Base-by-base conservation (phyloP, 2,888 invertebrate species). In the Lomographa bimaculata region DNA sequence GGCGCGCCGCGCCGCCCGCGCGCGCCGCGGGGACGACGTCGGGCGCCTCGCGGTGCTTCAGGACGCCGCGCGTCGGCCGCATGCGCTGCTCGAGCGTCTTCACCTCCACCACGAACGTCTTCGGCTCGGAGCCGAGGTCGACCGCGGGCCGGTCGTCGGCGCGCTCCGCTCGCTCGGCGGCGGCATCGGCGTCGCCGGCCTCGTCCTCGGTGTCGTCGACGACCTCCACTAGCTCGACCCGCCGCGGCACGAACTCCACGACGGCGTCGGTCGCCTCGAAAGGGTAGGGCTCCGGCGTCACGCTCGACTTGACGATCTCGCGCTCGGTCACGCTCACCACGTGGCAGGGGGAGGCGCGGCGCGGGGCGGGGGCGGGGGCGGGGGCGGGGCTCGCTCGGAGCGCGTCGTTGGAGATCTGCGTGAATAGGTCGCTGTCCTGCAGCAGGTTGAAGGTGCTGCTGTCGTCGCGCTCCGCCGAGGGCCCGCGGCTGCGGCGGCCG, bases 291-390 rank as follows among this genome's bases (percentile, higher is more conserved):
- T 79, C 78, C n/a, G 64, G 59, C 7, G 64, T 66, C 10, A 94
- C 92, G 41, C 91, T 90, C 7, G 92, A 91, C 64, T 93, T 92
- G 1, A 92, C 77, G 29, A 95, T 92, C 71, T 94, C 94, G 62
- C 90, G 92, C 61, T 92, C 93, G 49, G 90, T 92, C 0, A 95
- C 91, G 60, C 92, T 94, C 6, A 94, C 94, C 50, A 94, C 86
- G 53, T 91, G 91, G 32, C 91, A 90, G 3, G 87, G 46, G 32
- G 3, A 14, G 5, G 54, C 85, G 52, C 91, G 91, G 32, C 91
- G 90, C 3, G 87, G 46, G 32, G 17, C 8, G 24, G 11, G 16
- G 2, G 12, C 5, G 20, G 34, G 7, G 9, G 26, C 9, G 21
- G 28, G 28, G 2, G 9, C 46, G 6, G 52, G 50, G 17, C 57